Evolutionary conservation across 2,797 vertebrate genomes (phyloP).

Genomic region (Brachyalestes nurse): DNA sequence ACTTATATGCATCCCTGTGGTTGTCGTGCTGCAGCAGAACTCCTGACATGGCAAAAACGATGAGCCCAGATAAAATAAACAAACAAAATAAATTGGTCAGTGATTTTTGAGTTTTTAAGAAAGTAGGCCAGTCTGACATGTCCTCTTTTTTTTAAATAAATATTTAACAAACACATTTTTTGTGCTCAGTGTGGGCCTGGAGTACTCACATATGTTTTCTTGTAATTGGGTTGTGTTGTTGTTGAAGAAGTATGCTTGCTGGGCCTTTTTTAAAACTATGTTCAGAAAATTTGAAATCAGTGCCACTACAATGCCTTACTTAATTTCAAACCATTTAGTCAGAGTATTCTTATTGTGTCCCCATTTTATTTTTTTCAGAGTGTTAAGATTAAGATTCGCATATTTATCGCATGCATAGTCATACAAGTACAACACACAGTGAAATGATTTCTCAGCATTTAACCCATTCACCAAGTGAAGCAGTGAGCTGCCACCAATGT

Average conservation of each 20-base stretch:
- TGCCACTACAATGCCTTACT: neutral
- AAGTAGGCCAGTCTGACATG: constrained; percentile 19
- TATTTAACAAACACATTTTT: neutral
- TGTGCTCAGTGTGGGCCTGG: neutral
- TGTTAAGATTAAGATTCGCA: no score
- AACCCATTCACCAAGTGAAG: no score
- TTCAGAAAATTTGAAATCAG: no score
- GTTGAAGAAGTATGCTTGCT: no score
- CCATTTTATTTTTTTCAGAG: neutral
- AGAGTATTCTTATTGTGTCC: neutral
- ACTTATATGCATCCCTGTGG: neutral
- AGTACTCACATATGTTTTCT: neutral
- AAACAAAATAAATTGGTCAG: neutral
- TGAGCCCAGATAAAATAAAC: neutral
- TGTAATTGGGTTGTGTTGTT: neutral
- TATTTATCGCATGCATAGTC: no score
- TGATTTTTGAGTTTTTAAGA: constrained; percentile 3
- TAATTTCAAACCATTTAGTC: neutral
- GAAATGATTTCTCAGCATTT: no score
- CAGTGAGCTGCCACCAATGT: no score
- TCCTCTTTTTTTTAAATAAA: no score
- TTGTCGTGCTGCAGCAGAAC: constrained; percentile 7
- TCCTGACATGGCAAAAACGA: neutral
- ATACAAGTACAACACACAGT: no score
- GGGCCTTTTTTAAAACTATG: no score